Evolutionary conservation across 1,140 invertebrate genomes (phyloP).

Genomic region (Lepidurus arcticus): DNA sequence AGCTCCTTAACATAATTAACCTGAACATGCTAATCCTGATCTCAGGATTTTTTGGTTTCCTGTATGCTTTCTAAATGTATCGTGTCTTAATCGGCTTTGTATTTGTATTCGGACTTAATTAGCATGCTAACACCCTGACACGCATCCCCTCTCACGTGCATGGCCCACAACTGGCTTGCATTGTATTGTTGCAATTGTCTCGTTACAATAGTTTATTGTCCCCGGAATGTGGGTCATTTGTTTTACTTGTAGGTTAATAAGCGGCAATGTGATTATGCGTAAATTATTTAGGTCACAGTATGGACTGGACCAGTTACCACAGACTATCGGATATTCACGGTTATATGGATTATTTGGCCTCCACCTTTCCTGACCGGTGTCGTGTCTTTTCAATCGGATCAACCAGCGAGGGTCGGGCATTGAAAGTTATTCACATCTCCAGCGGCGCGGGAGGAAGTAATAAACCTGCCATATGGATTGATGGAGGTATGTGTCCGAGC

Average conservation of each 20-base stretch:
- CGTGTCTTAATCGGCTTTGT: neutral
- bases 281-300: slow-evolving; percentile 17
- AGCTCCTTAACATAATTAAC: neutral
- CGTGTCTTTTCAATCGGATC: slow-evolving; percentile 65
- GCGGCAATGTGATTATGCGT: neutral
- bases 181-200: neutral
- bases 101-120: neutral
- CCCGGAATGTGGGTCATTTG: neutral
- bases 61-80: neutral
- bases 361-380: slow-evolving; percentile 61
- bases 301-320: slow-evolving; percentile 21
- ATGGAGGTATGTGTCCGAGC: slow-evolving; percentile 47
- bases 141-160: neutral
- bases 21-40: neutral
- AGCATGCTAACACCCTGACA: neutral
- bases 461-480: slow-evolving; percentile 56
- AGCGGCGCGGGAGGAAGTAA: slow-evolving; percentile 44
- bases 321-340: slow-evolving; percentile 55
- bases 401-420: slow-evolving; percentile 64
- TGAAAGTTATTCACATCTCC: slow-evolving; percentile 62
- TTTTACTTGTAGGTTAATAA: neutral
- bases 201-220: neutral
- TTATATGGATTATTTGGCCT: slow-evolving; percentile 67
- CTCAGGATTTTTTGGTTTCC: neutral
- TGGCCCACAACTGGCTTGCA: too few species aligned